Evolutionary conservation across 2,797 vertebrate genomes (phyloP).

Genomic region (Siniperca scherzeri): DNA sequence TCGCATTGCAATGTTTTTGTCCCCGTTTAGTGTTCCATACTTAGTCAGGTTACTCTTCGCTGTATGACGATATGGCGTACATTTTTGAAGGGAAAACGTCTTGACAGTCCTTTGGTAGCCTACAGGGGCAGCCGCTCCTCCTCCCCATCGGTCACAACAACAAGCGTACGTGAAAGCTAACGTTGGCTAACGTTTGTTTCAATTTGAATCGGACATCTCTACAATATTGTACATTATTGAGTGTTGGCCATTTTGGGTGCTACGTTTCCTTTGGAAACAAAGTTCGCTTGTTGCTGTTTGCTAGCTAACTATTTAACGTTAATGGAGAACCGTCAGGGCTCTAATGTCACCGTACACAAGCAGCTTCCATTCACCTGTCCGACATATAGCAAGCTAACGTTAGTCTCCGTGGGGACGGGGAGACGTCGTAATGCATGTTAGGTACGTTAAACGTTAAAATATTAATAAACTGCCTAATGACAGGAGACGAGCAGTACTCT

Average conservation of each 20-base stretch:
- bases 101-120: conserved; percentile 64
- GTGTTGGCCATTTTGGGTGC: not conserved
- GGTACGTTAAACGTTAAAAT: not conserved
- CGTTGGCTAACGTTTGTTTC: conserved; percentile 37
- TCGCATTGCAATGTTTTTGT: not conserved
- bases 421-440: not conserved
- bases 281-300: conserved; percentile 35
- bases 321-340: conserved; percentile 41
- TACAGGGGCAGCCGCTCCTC: conserved; percentile 78
- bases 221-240: too few relatives aligned
- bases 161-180: conserved; percentile 56
- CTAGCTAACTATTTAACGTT: conserved; percentile 49
- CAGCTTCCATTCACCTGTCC: conserved; percentile 53
- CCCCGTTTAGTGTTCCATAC: not conserved
- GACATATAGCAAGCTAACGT: conserved; percentile 6
- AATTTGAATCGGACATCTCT: not conserved
- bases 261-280: not conserved
- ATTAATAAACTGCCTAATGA: not conserved
- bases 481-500: not conserved
- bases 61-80: conserved; percentile 80
- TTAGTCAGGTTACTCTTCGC: conserved; percentile 36
- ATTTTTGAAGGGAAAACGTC: conserved; percentile 76
- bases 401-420: not conserved
- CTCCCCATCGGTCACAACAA: conserved; percentile 80
- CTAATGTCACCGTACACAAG: conserved; percentile 51